Evolutionary conservation across 2,888 invertebrate species (phyloP), one percentile per base, ranked within the genome.

Genomic region (Eurytoma adleriae): DNA sequence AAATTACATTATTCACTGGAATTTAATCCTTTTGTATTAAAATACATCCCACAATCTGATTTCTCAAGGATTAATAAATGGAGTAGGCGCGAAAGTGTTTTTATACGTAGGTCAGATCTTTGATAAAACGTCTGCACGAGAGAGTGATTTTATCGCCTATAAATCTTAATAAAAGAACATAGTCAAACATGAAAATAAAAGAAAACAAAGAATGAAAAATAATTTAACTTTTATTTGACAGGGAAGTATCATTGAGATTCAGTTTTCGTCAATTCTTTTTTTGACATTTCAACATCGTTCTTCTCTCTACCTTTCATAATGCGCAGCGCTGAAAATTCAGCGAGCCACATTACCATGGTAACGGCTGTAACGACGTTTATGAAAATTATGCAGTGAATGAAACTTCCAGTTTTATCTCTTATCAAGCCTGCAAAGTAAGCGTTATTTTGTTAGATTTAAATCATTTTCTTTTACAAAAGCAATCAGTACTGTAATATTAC

Each of bases 341-440:
- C 87, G 16, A 91, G 88, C 95, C 95, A 95, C 85, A 94, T 89
- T 0, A 92, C 73, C 12, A 95, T 90, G 1, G 95, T 94, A 1
- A 93, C 74, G 52, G 92, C 86, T 3, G 94, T 94, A 16, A 94
- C 91, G 16, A 90, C 84, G 86, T 95, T 95, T 74, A 95, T 91
- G n/a, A 94, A 88, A 67, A 93, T 89, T 67, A 95, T 93, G 16
- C 94, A 93, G 48, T 92, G 86, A 59, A 89, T 87, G 88, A 94
- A 95, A 68, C 92, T 93, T 27, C 94, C 94, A 7, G 93, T 93
- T 3, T 86, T 80, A 84, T 95, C 95, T 62, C 94, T 92, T 62
- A 95, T 91, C 24, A 92, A 88, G 85, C 95, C 95, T 94, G 91
- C 1, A 84, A 82, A 50, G 27, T 0, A 18, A 69, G 14, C 7